Conservation (phyloP, 2,888 invertebrate genomes). For the Lochmaea crataegi region DNA sequence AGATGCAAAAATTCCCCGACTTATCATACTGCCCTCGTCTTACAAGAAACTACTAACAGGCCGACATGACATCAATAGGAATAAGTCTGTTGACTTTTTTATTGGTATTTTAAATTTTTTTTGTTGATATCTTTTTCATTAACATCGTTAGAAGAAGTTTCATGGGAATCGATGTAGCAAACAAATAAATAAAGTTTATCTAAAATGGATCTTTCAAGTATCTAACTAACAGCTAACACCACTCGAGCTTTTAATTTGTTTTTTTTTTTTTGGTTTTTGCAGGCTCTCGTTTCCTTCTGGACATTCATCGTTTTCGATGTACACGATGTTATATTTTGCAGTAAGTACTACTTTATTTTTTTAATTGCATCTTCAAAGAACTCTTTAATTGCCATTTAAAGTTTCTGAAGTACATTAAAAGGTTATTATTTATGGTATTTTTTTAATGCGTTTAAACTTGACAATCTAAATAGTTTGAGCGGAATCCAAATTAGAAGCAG, state of each 20-base stretch:
- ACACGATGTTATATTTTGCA: slow-evolving; percentile 85
- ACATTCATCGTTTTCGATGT: slow-evolving; percentile 90
- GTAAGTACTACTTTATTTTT: slow-evolving; percentile 70
- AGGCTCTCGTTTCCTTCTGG: slow-evolving; percentile 92
- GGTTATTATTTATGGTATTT: slow-evolving; percentile 10
- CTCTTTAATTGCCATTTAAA: slow-evolving; percentile 17
- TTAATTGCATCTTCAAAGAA: slow-evolving; percentile 3
- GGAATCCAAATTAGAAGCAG: not conserved
- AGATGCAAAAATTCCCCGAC: no score
- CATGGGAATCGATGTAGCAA: not conserved
- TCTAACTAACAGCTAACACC: slow-evolving; percentile 19
- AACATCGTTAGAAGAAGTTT: not conserved
- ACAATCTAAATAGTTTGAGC: not conserved
- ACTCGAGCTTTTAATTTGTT: slow-evolving; percentile 18
- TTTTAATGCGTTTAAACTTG: not conserved
- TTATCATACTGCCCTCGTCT: no score
- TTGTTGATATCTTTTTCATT: not conserved
- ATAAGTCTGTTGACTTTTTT: no score
- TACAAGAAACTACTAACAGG: no score
- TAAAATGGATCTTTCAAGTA: slow-evolving; percentile 12
- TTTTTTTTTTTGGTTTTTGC: slow-evolving; percentile 49
- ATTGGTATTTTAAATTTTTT: no score
- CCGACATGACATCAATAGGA: no score
- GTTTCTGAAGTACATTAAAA: slow-evolving; percentile 24
- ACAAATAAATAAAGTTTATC: slow-evolving; percentile 2